Evolutionary conservation across 2,797 vertebrate species (phyloP), one percentile per base, ranked within the genome.

Genomic region (Pangasius sanitwongsei): DNA sequence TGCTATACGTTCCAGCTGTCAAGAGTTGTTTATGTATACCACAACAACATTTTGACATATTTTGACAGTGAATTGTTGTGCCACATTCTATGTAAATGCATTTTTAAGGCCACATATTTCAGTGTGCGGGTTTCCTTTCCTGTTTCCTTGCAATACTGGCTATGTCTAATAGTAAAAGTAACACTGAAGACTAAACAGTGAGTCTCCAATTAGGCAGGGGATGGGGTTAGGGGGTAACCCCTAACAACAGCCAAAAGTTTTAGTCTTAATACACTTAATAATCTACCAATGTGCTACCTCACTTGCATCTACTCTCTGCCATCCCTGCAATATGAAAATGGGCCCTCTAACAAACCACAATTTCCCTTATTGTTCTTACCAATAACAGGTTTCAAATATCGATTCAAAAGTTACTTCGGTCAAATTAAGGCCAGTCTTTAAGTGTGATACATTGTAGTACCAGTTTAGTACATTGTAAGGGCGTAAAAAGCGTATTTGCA

Each of bases 61-160:
- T 69, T 15, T 70, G n/a, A 72, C 34, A 69, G 23, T 87, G 57
- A 61, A 77, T 23, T 28, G 63, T 57, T 48, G 37, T 20, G 72
- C 48, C 37, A 13, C n/a, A 82, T n/a, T 70, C 63, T 57, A 78
- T 87, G 31, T 82, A 70, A 55, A 87, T 82, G 55, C 41, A 59
- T 34, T 61, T 63, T 41, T 28, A 28, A 1, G 23, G 34, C n/a
- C 28, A 72, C 2, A 13, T 34, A 34, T 55, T 41, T 44, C 63
- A n/a, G 7, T 23, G 9, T 25, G 20, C 3, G n/a, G 6, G 48
- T 48, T 61, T 7, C 15, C 44, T 9, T 70, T 63, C 55, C 59
- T 83, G 41, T 9, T 65, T 83, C 41, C n/a, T 11, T 65, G 25
- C 37, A 65, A n/a, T 48, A n/a, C 6, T 18, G 34, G 37, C 57